A percentile compares a stretch with the other conserved stretches of the same genome.
These are phyloP conservation scores for Enteromius paludinosus DNA, from an alignment of 2,797 vertebrate genomes.

Conservation along the genomic window DNA sequence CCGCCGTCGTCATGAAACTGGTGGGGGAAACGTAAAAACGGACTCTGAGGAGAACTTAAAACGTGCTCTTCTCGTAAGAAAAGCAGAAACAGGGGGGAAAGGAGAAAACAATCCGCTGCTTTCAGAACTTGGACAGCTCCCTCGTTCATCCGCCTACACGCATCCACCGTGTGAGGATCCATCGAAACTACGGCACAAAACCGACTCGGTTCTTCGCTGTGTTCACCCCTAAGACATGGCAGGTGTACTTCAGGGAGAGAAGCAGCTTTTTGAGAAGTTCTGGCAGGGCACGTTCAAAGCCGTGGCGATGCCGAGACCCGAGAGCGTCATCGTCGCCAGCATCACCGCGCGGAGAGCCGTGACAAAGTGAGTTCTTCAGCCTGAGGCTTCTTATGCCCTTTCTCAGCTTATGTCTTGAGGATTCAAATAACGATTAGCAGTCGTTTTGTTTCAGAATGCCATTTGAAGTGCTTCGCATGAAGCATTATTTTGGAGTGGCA, in stretches of 20 bases:
- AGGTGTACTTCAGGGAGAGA: conserved; percentile 84
- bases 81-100: not conserved
- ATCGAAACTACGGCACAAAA: conserved; percentile 14
- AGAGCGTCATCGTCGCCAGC: conserved; percentile 93
- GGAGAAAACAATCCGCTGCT: conserved; percentile 17
- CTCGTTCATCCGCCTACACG: conserved; percentile 29
- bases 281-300: conserved; percentile 97
- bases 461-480: not conserved
- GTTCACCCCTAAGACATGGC: conserved; percentile 63
- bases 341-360: conserved; percentile 88
- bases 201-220: conserved; percentile 30
- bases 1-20: conserved; percentile 13
- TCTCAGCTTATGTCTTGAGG: not conserved
- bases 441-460: not conserved
- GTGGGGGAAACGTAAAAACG: not conserved
- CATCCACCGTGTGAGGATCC: conserved; percentile 3
- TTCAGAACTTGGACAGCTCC: conserved; percentile 85
- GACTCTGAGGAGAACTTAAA: not conserved
- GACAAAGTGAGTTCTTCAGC: conserved; percentile 79
- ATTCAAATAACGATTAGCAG: not conserved
- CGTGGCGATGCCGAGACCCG: conserved; percentile 91
- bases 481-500: not conserved
- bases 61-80: conserved; percentile 42
- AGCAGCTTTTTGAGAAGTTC: conserved; percentile 99
- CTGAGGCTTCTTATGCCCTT: not conserved